Base-by-base conservation (phyloP, 1,140 invertebrate genomes). In the Pollicipes pollicipes region DNA sequence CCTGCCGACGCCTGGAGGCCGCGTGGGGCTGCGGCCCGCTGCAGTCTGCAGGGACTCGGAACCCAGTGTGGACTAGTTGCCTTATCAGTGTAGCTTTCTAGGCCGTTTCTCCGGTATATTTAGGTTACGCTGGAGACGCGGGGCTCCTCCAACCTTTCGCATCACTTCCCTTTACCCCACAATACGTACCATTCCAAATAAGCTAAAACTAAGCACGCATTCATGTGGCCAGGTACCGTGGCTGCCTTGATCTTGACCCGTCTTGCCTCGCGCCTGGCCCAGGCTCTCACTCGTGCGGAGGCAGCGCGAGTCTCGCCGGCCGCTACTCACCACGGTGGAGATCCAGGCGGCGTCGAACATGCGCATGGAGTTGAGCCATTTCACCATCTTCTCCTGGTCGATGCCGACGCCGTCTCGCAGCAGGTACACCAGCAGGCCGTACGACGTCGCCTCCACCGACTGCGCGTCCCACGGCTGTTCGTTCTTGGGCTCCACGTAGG, bases 281-380 rank as follows among this genome's bases (percentile, higher is more conserved):
- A n/a, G n/a, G n/a, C n/a, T n/a, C n/a, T n/a, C n/a, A n/a, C n/a
- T n/a, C n/a, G n/a, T n/a, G n/a, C n/a, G n/a, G n/a, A n/a, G n/a
- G 32, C 16, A 35, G 32, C 32, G 32, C 4, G 32, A 35, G 32
- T 35, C 32, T 35, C 32, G 32, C 4, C 16, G 32, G 16, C 32
- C 32, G 32, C 68, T 24, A 69, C 72, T 70, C 75, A 83, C 85
- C 78, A 83, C 79, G 27, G 82, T 82, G 8, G 83, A 83, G 37
- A 85, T 79, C 76, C 85, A 84, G 30, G 80, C 84, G 68, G 79
- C 80, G 73, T 82, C 79, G 21, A 78, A 79, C 74, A 83, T 81
- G 69, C 84, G 76, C 80, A 85, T 83, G 3, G 80, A 80, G 73
- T 83, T 83, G 8, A 86, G 75, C 84, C 85, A 86, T 30, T 77